Percentiles rank a stretch among this genome's conserved stretches.
Evolutionary conservation across 2,888 invertebrate genomes (phyloP).

Genomic region (Rhyacophila evoluta): DNA sequence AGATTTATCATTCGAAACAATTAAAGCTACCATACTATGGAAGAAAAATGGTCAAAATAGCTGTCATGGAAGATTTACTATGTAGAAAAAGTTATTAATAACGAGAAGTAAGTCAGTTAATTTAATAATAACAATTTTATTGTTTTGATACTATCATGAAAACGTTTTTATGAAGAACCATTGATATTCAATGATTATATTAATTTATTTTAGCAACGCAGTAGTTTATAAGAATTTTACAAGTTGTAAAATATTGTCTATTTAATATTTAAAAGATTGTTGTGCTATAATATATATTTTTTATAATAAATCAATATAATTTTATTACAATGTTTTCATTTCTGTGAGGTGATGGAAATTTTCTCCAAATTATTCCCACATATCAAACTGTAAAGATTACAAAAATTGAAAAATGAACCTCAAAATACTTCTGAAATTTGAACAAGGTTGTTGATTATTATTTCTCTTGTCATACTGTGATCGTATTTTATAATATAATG

Average conservation of each 20-base stretch:
- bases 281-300: not conserved
- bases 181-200: constrained; percentile 53
- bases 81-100: not conserved
- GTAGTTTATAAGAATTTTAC: constrained; percentile 23
- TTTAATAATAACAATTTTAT: not conserved
- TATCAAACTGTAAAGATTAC: too few relatives aligned
- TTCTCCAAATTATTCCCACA: too few relatives aligned
- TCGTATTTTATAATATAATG: too few relatives aligned
- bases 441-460: too few relatives aligned
- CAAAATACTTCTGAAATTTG: too few relatives aligned
- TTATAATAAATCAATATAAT: not conserved
- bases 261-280: constrained; percentile 11
- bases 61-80: not conserved
- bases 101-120: not conserved
- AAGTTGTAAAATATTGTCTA: constrained; percentile 17
- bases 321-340: too few relatives aligned
- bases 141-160: constrained; percentile 6
- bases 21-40: too few relatives aligned
- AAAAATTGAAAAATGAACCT: too few relatives aligned
- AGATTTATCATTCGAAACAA: too few relatives aligned
- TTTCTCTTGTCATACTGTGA: too few relatives aligned
- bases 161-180: constrained; percentile 35
- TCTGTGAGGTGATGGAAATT: too few relatives aligned
- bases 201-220: constrained; percentile 42
- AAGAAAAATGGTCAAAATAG: too few relatives aligned